Evolutionary conservation across 2,888 invertebrate species (phyloP), one percentile per base, ranked within the genome.

Genomic region (Brachypalpus laphriformis): DNA sequence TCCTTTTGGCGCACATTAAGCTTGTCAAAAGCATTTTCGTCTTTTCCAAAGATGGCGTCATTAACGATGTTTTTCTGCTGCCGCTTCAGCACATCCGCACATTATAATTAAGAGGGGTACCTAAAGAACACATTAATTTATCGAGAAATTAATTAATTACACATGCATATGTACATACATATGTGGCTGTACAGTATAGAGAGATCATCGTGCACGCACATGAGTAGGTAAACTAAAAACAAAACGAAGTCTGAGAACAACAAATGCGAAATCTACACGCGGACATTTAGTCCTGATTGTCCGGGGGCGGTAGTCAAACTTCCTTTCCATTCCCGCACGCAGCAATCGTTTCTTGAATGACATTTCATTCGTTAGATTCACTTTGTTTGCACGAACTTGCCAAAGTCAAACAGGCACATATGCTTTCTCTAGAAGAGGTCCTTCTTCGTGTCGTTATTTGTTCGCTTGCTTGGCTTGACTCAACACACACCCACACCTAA

Each of bases 11-110:
- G 57, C 83, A 83, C 83, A 83, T 80, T 83, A 78, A 63, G 47
- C 40, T 63, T 83, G 74, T 78, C 83, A 80, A 74, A 80, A 68
- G 78, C 83, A 72, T 68, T 80, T 61, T 63, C 63, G 51, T 68
- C 28, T 74, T 42, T 59, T 57, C 31, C 16, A 66, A 61, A 66
- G 56, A 83, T 83, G 71, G 83, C 80, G 49, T 66, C 83, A 75
- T 75, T 83, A 80, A 57, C 54, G 57, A 34, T 63, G 61, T 78
- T 72, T 74, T 72, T 20, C 25, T 25, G 25, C 34, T 68, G 66
- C 56, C 65, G 47, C 63, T 63, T 34, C 57, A 70, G 56, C 74
- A 77, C 51, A 77, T 77, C 51, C 61, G 68, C 22, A 63, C 56
- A 45, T 28, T 51, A 42, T 37, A 72, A 51, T 59, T 66, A 66